These are phyloP conservation scores for Cyaniris semiargus DNA, from an alignment of 2,888 invertebrate genomes.

Conservation along the genomic window DNA sequence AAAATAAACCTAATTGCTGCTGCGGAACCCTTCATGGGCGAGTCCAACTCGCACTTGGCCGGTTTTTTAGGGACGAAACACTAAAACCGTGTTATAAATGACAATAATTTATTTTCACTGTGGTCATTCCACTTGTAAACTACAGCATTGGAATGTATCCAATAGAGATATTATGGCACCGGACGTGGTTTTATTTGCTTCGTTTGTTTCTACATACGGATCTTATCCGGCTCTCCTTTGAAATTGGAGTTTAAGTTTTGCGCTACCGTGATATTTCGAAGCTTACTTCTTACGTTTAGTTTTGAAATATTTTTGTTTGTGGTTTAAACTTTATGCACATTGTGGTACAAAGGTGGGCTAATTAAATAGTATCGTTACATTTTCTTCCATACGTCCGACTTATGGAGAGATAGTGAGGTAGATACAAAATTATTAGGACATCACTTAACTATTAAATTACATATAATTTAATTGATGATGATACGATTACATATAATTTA, in stretches of 20 bases:
- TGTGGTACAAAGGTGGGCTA: background rate
- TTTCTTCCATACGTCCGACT: background rate
- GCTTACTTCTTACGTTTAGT: background rate
- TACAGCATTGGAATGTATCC: background rate
- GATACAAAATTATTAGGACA: background rate
- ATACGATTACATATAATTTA: no score
- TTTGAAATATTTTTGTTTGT: background rate
- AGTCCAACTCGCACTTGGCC: no score
- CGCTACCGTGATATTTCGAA: conserved; percentile 4
- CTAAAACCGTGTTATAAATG: background rate
- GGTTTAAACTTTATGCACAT: background rate
- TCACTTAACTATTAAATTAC: no score
- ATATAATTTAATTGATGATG: no score
- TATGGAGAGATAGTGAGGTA: background rate
- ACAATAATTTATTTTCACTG: background rate
- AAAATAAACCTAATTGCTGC: no score
- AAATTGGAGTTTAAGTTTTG: background rate
- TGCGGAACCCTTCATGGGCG: no score
- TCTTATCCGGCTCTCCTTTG: background rate
- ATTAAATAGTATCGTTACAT: background rate
- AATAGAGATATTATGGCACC: background rate
- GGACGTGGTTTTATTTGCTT: conserved; percentile 6
- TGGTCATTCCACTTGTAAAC: background rate
- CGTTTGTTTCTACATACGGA: background rate
- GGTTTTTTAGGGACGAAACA: no score